These are phyloP conservation scores for Myiozetetes cayanensis DNA, from an alignment of 2,113 vertebrate genomes.

Conservation along the genomic window DNA sequence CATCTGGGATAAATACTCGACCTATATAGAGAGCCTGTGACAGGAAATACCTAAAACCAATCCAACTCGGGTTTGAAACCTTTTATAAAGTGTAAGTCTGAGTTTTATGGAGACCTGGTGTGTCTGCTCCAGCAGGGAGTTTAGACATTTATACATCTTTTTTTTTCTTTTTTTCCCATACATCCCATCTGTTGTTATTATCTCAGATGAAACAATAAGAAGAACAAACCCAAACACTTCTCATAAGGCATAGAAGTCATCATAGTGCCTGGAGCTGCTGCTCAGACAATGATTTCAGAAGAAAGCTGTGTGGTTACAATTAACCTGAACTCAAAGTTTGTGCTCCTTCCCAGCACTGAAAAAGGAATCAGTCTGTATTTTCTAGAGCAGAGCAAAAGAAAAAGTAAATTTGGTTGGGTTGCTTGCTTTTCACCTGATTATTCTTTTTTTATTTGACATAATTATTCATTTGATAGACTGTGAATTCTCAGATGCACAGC, in stretches of 20 bases:
- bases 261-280: background rate
- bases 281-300: background rate
- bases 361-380: background rate
- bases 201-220: background rate
- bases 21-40: slow-evolving; percentile 24
- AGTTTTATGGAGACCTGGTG: background rate
- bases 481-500: background rate
- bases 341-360: background rate
- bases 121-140: background rate
- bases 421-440: background rate
- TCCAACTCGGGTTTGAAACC: slow-evolving; percentile 30
- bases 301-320: background rate
- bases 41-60: slow-evolving; percentile 54
- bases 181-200: background rate
- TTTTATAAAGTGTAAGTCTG: background rate
- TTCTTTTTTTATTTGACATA: background rate
- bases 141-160: background rate
- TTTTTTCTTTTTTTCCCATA: background rate
- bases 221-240: background rate
- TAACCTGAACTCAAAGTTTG: background rate
- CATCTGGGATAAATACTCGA: slow-evolving; percentile 50
- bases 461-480: background rate
- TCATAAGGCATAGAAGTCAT: background rate
- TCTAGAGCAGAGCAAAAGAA: background rate
- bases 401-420: background rate